These are phyloP conservation scores for Diplodus sargus DNA, from an alignment of 2,797 vertebrate species.

Conservation along the genomic window DNA sequence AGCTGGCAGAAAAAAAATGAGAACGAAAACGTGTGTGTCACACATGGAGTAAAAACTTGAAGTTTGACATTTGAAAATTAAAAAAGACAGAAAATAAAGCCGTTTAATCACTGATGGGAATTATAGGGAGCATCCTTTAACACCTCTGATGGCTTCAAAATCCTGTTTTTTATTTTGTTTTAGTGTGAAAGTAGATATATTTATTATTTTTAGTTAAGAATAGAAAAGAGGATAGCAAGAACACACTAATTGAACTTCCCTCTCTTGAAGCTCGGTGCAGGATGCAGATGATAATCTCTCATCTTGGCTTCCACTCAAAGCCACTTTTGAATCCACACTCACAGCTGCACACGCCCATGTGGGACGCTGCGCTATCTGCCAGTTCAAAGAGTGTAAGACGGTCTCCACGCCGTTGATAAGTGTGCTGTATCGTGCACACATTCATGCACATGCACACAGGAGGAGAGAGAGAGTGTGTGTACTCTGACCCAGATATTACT, in stretches of 20 bases:
- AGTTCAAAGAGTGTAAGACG: constrained; percentile 14
- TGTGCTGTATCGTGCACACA: constrained; percentile 15
- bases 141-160: not conserved
- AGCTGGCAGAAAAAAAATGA: not conserved
- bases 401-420: constrained; percentile 2
- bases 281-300: constrained; percentile 3
- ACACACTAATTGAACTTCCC: not conserved
- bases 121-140: not conserved
- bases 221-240: not conserved
- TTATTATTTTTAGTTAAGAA: no score
- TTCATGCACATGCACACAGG: constrained; percentile 15
- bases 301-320: constrained; percentile 18
- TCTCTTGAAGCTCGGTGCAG: not conserved
- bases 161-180: not conserved
- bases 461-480: constrained; percentile 39
- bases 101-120: not conserved
- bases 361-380: not conserved
- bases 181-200: not conserved
- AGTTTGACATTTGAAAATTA: not conserved
- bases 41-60: constrained; percentile 4
- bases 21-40: not conserved
- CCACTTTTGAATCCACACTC: not conserved
- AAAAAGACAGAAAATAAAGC: not conserved
- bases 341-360: not conserved
- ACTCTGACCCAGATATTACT: constrained; percentile 81